Percentiles rank a stretch among this genome's conserved stretches.
Evolutionary conservation across 35 echinoderm and acorn worm genomes (phyloP).

Genomic region (Apostichopus parvimensis): DNA sequence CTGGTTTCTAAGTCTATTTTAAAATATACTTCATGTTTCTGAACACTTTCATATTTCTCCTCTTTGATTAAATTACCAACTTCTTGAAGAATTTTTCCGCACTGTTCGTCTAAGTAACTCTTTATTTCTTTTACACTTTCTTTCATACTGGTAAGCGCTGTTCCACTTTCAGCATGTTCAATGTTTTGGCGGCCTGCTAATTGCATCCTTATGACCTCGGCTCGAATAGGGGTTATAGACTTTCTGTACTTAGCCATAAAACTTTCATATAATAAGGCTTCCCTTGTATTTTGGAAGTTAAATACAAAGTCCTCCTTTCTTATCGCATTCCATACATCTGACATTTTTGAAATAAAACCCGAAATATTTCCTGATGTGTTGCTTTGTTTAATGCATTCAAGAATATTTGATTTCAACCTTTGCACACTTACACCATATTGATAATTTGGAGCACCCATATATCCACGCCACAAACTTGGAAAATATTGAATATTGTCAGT

Average conservation of each 20-base stretch:
- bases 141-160: background rate
- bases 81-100: background rate
- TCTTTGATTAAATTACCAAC: background rate
- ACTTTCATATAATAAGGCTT: background rate
- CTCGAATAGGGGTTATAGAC: background rate
- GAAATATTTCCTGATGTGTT: background rate
- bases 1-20: background rate
- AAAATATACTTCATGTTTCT: background rate
- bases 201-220: background rate
- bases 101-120: background rate
- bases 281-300: conserved; percentile 41
- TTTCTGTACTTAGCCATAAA: background rate
- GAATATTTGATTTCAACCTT: background rate
- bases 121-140: background rate
- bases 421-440: conserved; percentile 34
- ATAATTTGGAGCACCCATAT: conserved; percentile 46
- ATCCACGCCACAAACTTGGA: conserved; percentile 46
- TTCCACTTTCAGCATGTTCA: background rate
- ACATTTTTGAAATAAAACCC: background rate
- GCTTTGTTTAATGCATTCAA: background rate
- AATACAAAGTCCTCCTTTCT: conserved; percentile 36
- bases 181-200: background rate
- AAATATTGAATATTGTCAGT: conserved; percentile 8
- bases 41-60: too few relatives aligned
- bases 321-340: conserved; percentile 47